A percentile compares a stretch with the other conserved stretches of the same genome.
Evolutionary conservation across 2,888 invertebrate species (phyloP).

Genomic region (Drosophila nr. perissopoda): DNA sequence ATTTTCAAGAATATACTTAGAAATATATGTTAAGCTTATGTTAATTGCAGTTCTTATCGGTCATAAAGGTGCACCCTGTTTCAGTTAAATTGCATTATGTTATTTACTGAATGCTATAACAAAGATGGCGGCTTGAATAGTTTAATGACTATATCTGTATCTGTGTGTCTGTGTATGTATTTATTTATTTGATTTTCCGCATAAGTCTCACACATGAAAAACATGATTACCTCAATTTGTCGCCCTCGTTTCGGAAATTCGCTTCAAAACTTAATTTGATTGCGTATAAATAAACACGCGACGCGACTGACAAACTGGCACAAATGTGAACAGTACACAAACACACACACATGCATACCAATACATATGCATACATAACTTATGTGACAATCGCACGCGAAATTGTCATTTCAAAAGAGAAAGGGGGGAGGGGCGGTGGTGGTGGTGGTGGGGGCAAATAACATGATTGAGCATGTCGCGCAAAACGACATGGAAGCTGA

Average conservation of each 20-base stretch:
- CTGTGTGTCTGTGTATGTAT: conserved; percentile 20
- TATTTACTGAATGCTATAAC: not conserved
- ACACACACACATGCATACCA: conserved; percentile 6
- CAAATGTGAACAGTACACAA: conserved; percentile 38
- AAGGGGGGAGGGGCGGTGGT: not conserved
- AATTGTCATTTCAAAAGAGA: conserved; percentile 73
- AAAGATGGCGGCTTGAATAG: conserved; percentile 32
- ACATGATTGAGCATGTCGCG: conserved; percentile 74
- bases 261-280: conserved; percentile 79
- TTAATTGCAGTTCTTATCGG: not conserved
- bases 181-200: conserved; percentile 54
- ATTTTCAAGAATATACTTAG: not conserved
- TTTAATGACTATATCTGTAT: conserved; percentile 16
- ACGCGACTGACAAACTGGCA: conserved; percentile 64
- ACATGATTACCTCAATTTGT: conserved; percentile 73
- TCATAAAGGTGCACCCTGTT: not conserved
- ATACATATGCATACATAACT: conserved; percentile 69
- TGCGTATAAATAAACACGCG: conserved; percentile 78
- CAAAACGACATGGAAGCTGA: conserved; percentile 68
- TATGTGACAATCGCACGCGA: conserved; percentile 81
- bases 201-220: conserved; percentile 52
- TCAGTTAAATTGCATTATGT: not conserved
- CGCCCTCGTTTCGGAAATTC: conserved; percentile 63
- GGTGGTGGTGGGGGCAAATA: conserved; percentile 3
- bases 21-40: not conserved